A percentile compares a stretch with the other conserved stretches of the same genome.
Conservation (phyloP, 2,113 vertebrate genomes). For the Ramphastos sulfuratus region DNA sequence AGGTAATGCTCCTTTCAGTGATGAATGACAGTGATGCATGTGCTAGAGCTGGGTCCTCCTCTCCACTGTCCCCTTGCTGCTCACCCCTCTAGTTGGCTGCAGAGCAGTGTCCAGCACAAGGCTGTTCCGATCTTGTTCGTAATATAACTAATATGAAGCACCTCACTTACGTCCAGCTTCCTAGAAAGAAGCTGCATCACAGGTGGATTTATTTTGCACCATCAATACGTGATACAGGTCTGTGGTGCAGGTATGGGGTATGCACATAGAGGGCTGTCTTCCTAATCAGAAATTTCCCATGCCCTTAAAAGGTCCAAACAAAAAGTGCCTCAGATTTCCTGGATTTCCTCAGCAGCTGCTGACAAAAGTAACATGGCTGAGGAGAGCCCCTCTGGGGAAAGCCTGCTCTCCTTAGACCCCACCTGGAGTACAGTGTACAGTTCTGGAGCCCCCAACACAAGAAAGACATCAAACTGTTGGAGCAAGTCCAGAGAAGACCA, state of each 20-base stretch:
- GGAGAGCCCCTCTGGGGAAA: not conserved
- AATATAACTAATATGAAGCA: not conserved
- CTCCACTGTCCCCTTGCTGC: not conserved
- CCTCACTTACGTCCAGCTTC: not conserved
- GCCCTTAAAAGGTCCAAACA: not conserved
- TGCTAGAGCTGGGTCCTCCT: not conserved
- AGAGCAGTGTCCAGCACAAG: not conserved
- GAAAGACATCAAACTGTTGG: too few species aligned
- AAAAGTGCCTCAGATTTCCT: not conserved
- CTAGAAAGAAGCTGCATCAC: not conserved
- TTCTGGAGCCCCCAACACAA: too few species aligned
- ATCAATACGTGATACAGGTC: too few species aligned
- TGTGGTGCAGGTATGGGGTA: not conserved
- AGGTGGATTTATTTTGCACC: not conserved
- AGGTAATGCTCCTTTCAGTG: slow-evolving; percentile 47
- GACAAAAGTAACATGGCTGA: not conserved
- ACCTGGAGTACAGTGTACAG: too few species aligned
- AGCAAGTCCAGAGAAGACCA: too few species aligned
- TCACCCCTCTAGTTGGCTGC: not conserved
- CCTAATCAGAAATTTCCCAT: not conserved
- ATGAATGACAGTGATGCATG: accelerated
- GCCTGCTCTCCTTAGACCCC: too few species aligned
- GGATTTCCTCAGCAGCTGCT: accelerated
- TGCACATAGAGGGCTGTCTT: accelerated
- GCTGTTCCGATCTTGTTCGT: not conserved